Base-by-base conservation (phyloP, 1,140 invertebrate species). In the Drosophila kurseongensis region DNA sequence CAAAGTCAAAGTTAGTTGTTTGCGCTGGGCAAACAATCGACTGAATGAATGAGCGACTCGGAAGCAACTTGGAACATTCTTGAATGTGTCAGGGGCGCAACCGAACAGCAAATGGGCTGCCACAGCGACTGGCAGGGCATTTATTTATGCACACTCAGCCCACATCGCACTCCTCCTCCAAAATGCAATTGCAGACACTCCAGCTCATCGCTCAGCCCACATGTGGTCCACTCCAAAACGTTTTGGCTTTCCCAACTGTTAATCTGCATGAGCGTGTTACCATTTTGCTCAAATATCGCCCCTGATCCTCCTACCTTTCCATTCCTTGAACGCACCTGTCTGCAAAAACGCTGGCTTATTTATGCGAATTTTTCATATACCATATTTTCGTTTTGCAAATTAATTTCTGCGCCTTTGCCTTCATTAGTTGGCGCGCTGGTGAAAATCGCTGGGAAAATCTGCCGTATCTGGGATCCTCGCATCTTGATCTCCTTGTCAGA, bases 181-280 rank as follows among this genome's bases (percentile, higher is more conserved):
- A 61, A 61, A 56, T 60, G 65, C 54, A 51, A 69, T 55, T 63
- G 54, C 80, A 38, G 55, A 52, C 48, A 51, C 48, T 51, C 27
- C 8, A 51, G 29, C 50, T 35, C 59, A 78, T 77, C 68, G 74
- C 65, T 67, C 72, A 60, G 63, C 80, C 83, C 74, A 86, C 78
- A 78, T 82, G 71, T 86, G 83, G 80, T 79, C 71, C 84, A 79
- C 29, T 63, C 56, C 14, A 57, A 62, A 59, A 60, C 35, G 74
- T 61, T 86, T 82, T 72, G 80, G 82, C 72, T 73, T 86, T 86
- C 65, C 72, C 75, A 86, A 88, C 83, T 86, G 82, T 86, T 86
- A 88, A 83, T 86, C 83, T 88, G 79, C 82, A 59, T 88, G 83
- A 88, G 71, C 72, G 71, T 23, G 57, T 72, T 58, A 54, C 62